A percentile compares a stretch with the other conserved stretches of the same genome.
phyloP scores from a whole-genome alignment of 2,888 invertebrate species.

The Acronicta aceris region DNA sequence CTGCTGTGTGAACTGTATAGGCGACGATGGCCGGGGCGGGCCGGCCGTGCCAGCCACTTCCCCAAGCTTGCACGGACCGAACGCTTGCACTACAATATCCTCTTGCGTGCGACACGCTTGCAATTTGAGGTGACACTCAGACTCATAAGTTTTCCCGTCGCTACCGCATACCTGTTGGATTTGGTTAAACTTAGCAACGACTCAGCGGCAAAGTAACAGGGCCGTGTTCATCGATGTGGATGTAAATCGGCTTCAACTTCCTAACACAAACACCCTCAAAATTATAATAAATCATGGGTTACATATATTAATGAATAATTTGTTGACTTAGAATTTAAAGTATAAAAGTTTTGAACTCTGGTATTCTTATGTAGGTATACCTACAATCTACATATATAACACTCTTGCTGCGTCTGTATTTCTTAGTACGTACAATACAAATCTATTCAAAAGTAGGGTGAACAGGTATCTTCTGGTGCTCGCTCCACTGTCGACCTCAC shows the following conservation, averaged over 20 bases:
- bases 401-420: too few species aligned
- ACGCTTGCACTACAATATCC: constrained; percentile 93
- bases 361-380: too few species aligned
- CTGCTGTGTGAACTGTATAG: constrained; percentile 94
- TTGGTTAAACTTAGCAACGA: constrained; percentile 40
- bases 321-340: constrained; percentile 1
- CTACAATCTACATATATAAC: too few species aligned
- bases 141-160: constrained; percentile 94
- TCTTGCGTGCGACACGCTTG: constrained; percentile 95
- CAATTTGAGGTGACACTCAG: constrained; percentile 94
- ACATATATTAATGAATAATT: constrained; percentile 33
- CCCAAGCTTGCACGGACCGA: constrained; percentile 93
- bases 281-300: constrained; percentile 34
- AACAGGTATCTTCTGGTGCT: too few species aligned
- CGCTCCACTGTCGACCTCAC: too few species aligned
- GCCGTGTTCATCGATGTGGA: constrained; percentile 29
- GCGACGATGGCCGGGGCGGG: constrained; percentile 93
- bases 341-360: background rate
- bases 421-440: too few species aligned
- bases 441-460: too few species aligned
- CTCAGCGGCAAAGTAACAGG: constrained; percentile 28
- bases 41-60: constrained; percentile 93
- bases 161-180: constrained; percentile 91
- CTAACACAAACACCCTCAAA: constrained; percentile 23
- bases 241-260: constrained; percentile 31